A percentile compares a stretch with the other conserved stretches of the same genome.
Conservation (phyloP, 2,113 vertebrate genomes). For the Nannobrachium achirus region DNA sequence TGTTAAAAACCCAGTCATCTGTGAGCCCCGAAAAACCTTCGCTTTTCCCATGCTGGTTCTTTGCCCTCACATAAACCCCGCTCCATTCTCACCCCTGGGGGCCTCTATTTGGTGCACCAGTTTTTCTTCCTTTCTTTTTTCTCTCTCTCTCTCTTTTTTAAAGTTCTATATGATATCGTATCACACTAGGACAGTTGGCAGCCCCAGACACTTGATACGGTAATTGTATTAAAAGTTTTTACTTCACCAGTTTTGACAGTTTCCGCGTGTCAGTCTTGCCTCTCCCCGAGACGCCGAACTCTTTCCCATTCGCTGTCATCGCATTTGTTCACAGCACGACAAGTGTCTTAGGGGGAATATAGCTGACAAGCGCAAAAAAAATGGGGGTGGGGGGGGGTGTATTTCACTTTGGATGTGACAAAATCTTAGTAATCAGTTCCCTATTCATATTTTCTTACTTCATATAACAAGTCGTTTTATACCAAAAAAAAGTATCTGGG, state of each 20-base stretch:
- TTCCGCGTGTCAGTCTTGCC: not conserved
- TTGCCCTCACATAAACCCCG: constrained; percentile 22
- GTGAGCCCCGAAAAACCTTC: constrained; percentile 34
- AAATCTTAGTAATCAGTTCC: constrained; percentile 26
- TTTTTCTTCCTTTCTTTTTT: too few species aligned
- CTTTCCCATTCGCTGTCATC: constrained; percentile 9
- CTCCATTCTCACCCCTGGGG: not conserved
- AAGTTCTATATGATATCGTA: too few species aligned
- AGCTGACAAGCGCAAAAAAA: constrained; percentile 22
- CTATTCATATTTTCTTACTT: constrained; percentile 20
- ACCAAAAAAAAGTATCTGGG: constrained; percentile 9
- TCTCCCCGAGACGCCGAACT: not conserved
- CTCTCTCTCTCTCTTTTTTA: too few species aligned
- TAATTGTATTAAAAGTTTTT: too few species aligned
- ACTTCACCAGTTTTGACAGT: too few species aligned
- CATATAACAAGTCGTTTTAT: constrained; percentile 23
- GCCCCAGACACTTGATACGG: too few species aligned
- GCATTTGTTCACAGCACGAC: not conserved
- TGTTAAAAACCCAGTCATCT: constrained; percentile 49
- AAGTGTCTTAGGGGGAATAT: constrained; percentile 9
- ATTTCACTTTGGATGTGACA: constrained; percentile 26
- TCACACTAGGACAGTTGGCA: too few species aligned
- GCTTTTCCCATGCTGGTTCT: constrained; percentile 43
- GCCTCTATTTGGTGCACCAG: too few species aligned
- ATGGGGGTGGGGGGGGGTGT: too few species aligned